Base-by-base conservation (phyloP, 2,888 invertebrate genomes). In the Thalpophila matura region DNA sequence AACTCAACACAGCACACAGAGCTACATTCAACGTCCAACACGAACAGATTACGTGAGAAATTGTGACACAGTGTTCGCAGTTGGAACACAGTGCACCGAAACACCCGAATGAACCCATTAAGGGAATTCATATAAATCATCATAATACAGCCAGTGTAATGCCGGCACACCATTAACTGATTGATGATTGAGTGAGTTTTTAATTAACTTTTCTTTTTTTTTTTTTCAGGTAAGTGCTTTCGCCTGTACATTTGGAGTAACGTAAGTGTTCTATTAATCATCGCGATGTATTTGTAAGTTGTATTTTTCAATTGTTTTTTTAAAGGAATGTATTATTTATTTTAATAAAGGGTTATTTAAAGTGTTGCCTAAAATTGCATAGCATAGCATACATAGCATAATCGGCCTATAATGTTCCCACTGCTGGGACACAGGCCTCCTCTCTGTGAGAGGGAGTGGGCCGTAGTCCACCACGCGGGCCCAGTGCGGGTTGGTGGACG, bases 161-260 rank as follows among this genome's bases (percentile, higher is more conserved):
- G 42, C 61, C 53, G 27, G 55, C 38, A 71, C 77, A 69, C 83
- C 82, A 85, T 87, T 86, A 85, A 76, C 80, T 84, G 87, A 88
- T 88, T 85, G 83, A 84, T 86, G 86, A 87, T 80, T 82, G 84
- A 85, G 79, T 74, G 78, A 66, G 69, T 64, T 82, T 82, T 79
- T 79, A 79, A 83, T 85, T 84, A 79, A 72, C 66, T 35, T 58
- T 56, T 73, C 55, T 77, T 80, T 84, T 84, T 76, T 77, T 80
- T 84, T 84, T 76, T 86, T 87, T 68, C 86, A 86, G 82, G 84
- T 84, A 80, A 84, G 84, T 84, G 81, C 65, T 74, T 77, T 71
- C 63, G 42, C n/a, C 63, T 69, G 71, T 80, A 60, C 42, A 29
- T 66, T 70, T 55, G 56, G 54, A 53, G 70, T 43, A 53, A 54